Evolutionary conservation across 2,797 vertebrate genomes (phyloP).

Genomic region (Helicolenus hilgendorfi): DNA sequence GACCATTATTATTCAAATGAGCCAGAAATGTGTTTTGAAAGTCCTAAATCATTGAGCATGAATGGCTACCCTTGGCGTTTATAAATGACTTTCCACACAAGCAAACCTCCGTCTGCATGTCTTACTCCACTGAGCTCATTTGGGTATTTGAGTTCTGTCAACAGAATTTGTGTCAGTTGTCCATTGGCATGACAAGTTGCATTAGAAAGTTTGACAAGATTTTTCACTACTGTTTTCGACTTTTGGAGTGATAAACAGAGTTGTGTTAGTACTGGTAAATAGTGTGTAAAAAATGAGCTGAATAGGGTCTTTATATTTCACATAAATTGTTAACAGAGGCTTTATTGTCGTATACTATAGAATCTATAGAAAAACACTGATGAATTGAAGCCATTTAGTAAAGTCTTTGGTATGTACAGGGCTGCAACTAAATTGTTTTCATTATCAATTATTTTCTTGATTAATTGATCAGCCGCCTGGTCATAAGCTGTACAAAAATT

Average conservation of each 20-base stretch:
- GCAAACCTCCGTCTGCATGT: conserved; percentile 81
- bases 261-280: conserved; percentile 16
- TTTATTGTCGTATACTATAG: neutral
- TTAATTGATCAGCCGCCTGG: neutral
- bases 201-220: conserved; percentile 78
- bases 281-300: neutral
- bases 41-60: conserved; percentile 92
- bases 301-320: neutral
- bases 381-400: neutral
- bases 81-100: conserved; percentile 91
- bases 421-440: neutral
- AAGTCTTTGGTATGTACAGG: neutral
- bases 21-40: conserved; percentile 90
- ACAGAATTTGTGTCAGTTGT: conserved; percentile 79
- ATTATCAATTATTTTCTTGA: neutral
- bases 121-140: conserved; percentile 88
- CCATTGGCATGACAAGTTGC: conserved; percentile 69
- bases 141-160: conserved; percentile 82
- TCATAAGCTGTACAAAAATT: neutral
- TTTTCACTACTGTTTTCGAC: conserved; percentile 52
- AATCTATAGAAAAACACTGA: neutral
- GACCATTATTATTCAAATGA: conserved; percentile 93
- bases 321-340: neutral
- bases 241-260: conserved; percentile 47
- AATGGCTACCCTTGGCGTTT: conserved; percentile 90